Evolutionary conservation across 2,888 invertebrate genomes (phyloP).

Genomic region (Siphonodentalium dalli): DNA sequence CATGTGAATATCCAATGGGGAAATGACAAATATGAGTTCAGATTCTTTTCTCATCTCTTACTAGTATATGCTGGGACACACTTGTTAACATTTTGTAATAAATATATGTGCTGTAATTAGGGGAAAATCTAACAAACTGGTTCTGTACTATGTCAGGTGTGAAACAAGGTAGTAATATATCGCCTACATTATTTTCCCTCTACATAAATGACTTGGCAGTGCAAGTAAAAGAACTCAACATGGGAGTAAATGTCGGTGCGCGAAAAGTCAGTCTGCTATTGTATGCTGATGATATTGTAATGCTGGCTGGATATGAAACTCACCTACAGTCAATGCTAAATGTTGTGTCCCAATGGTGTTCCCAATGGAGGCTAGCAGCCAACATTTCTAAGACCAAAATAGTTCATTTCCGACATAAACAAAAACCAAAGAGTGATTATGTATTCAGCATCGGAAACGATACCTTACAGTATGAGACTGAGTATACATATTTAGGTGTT

Average conservation of each 20-base stretch:
- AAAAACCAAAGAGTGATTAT: too few species aligned
- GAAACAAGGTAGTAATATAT: conserved; percentile 6
- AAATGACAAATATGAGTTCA: too few species aligned
- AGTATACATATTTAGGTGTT: too few species aligned
- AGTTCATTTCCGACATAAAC: too few species aligned
- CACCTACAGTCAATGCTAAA: not conserved
- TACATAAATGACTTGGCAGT: not conserved
- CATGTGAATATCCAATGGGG: too few species aligned
- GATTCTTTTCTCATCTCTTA: too few species aligned
- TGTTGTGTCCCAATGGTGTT: not conserved
- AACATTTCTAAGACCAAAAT: not conserved
- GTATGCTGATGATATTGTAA: conserved; percentile 1
- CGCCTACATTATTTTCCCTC: conserved; percentile 8
- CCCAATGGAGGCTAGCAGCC: not conserved
- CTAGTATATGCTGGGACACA: too few species aligned
- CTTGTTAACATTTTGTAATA: too few species aligned
- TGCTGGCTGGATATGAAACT: not conserved
- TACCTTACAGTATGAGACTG: too few species aligned
- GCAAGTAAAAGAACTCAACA: not conserved
- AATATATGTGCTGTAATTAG: too few species aligned
- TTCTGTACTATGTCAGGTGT: conserved; percentile 2
- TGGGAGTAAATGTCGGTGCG: too few species aligned
- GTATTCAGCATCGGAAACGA: too few species aligned
- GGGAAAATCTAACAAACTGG: not conserved
- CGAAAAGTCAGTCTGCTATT: not conserved